Evolutionary conservation across 2,113 vertebrate species (phyloP), one percentile per base, ranked within the genome.

Genomic region (Larimichthys crocea): DNA sequence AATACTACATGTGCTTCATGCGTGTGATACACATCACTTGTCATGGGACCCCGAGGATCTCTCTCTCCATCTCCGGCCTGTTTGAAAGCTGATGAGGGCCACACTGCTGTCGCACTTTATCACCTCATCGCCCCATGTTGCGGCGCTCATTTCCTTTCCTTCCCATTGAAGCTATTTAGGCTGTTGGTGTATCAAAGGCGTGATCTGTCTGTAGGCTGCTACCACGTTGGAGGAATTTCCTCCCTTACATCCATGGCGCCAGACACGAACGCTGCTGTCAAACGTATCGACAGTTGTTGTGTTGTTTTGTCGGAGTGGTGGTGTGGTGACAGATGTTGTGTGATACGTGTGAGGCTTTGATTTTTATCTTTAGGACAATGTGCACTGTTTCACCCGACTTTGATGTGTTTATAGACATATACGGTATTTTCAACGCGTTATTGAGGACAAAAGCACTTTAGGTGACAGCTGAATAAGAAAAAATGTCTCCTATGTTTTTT

Each of bases 141-240:
- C 42, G 42, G 35, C 3, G 14, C 31, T 46, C 60, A 24, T 57
- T 86, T 84, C 82, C 79, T 79, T 3, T 2, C 10, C 62, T 40
- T 17, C 46, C 12, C 3, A 52, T 10, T 80, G 20, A 69, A 68
- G 53, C 26, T 78, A 61, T 84, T 83, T 65, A 70, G 68, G 1
- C 56, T 73, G 22, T 4, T n/a, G 19, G 3, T 10, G 26, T 69
- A 88, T 85, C 85, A 71, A 24, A 66, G 42, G 16, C 31, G 3
- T 31, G 67, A 91, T 91, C 85, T 74, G 29, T 84, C 31, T 66
- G 12, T 64, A 57, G 48, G 22, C 53, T 11, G 9, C 4, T 74
- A 68, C 57, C 56, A 74, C 26, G 17, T 8, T 35, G 40, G 42
- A 67, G 63, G 69, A 68, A 83, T 81, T 89, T 91, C 79, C 80